phyloP scores from a whole-genome alignment of 2,797 vertebrate genomes.

The Gorsachius magnificus region DNA sequence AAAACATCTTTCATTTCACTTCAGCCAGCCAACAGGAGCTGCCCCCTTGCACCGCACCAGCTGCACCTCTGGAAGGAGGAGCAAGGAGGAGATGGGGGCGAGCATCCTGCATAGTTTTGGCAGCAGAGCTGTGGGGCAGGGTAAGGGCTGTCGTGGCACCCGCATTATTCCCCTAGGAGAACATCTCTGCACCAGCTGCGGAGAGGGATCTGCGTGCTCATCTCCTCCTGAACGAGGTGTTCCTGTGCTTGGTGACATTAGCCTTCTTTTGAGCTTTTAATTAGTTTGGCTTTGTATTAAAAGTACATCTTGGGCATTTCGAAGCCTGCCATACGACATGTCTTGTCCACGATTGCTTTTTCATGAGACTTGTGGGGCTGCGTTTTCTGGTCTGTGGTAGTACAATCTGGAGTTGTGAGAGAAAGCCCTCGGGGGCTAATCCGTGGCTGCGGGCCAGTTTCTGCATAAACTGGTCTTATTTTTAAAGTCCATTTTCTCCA shows the following conservation, averaged over 20 bases:
- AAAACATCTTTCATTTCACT: not conserved
- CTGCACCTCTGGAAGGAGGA: not conserved
- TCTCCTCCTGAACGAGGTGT: not conserved
- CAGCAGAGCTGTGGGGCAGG: not conserved
- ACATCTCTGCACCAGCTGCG: not conserved
- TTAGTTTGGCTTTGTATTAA: not conserved
- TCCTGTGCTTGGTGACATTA: not conserved
- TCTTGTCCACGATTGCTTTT: not conserved
- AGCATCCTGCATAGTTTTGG: not conserved
- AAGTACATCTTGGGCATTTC: not conserved
- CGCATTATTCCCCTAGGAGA: accelerated
- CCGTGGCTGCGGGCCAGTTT: slow-evolving; percentile 67
- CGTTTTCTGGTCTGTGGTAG: not conserved
- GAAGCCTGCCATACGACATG: not conserved
- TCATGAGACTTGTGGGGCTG: not conserved
- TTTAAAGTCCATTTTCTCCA: slow-evolving; percentile 68
- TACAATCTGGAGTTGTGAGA: slow-evolving; percentile 64
- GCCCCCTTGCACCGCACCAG: too few relatives aligned
- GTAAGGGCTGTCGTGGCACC: not conserved
- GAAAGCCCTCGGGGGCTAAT: slow-evolving; percentile 56
- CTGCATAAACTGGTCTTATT: slow-evolving; percentile 73
- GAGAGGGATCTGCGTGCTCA: not conserved
- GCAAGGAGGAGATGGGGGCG: not conserved
- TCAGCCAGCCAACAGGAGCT: not conserved
- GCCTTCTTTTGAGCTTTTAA: not conserved